phyloP scores from a whole-genome alignment of 2,888 invertebrate species.

The Diogma glabrata region DNA sequence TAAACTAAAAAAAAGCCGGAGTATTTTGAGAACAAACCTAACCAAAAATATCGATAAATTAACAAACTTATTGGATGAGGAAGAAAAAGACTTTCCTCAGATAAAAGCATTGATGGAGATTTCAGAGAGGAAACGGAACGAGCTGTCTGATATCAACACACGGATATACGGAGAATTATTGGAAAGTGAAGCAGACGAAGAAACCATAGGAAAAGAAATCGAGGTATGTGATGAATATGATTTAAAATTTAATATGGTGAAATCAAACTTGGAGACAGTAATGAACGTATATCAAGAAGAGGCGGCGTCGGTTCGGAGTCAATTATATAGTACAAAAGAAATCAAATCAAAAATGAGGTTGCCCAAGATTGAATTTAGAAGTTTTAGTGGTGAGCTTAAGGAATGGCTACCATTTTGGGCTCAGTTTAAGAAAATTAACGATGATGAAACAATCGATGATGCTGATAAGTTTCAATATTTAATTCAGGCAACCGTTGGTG shows the following conservation, averaged over 20 bases:
- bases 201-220: not conserved
- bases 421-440: not conserved
- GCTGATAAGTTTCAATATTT: not conserved
- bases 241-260: not conserved
- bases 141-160: too few species aligned
- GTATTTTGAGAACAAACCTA: too few species aligned
- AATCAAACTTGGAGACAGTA: not conserved
- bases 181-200: too few species aligned
- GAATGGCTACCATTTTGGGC: not conserved
- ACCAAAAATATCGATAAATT: too few species aligned
- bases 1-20: too few species aligned
- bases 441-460: not conserved
- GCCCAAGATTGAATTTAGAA: not conserved
- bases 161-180: too few species aligned
- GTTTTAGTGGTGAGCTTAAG: not conserved
- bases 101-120: too few species aligned
- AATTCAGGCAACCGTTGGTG: not conserved
- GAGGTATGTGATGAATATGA: not conserved
- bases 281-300: not conserved
- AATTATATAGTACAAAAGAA: too few species aligned
- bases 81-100: too few species aligned
- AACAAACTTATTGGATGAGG: too few species aligned
- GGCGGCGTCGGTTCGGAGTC: too few species aligned
- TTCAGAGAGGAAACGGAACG: too few species aligned
- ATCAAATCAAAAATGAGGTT: not conserved